Percentiles rank a stretch among this genome's conserved stretches.
Conservation (phyloP, 2,797 vertebrate species). For the Molossus alvarezi region DNA sequence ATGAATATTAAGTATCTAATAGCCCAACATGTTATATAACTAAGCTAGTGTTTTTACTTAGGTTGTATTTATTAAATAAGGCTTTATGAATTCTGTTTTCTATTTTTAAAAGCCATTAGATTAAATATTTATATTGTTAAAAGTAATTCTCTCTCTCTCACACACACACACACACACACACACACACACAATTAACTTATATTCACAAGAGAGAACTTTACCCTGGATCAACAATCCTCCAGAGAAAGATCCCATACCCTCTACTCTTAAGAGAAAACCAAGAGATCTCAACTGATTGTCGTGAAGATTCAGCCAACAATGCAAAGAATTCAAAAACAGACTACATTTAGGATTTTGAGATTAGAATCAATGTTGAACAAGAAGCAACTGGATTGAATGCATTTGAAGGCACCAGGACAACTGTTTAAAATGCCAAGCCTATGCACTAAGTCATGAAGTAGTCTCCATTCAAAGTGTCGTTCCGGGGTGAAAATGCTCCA, state of each 20-base stretch:
- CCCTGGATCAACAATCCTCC: neutral
- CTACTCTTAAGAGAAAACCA: neutral
- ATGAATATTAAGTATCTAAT: neutral
- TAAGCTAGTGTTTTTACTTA: slow-evolving; percentile 18
- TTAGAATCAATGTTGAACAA: slow-evolving; percentile 37
- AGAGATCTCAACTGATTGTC: neutral
- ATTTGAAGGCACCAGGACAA: slow-evolving; percentile 19
- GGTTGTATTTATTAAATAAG: slow-evolving; percentile 42
- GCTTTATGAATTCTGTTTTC: slow-evolving; percentile 47
- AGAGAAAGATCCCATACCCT: neutral
- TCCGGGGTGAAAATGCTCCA: neutral
- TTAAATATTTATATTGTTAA: neutral
- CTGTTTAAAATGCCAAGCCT: neutral
- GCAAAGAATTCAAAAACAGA: neutral
- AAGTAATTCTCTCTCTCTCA: neutral
- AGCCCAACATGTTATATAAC: neutral
- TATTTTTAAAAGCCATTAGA: slow-evolving; percentile 28
- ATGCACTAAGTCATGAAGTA: neutral
- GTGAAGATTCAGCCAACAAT: neutral
- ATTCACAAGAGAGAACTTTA: neutral
- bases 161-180: no score
- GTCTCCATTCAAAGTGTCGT: neutral
- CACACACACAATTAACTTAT: neutral
- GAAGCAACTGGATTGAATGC: neutral
- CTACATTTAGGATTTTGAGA: slow-evolving; percentile 1